Base-by-base conservation (phyloP, 1,140 invertebrate species). In the Pachyrhynchus sulphureomaculatus region DNA sequence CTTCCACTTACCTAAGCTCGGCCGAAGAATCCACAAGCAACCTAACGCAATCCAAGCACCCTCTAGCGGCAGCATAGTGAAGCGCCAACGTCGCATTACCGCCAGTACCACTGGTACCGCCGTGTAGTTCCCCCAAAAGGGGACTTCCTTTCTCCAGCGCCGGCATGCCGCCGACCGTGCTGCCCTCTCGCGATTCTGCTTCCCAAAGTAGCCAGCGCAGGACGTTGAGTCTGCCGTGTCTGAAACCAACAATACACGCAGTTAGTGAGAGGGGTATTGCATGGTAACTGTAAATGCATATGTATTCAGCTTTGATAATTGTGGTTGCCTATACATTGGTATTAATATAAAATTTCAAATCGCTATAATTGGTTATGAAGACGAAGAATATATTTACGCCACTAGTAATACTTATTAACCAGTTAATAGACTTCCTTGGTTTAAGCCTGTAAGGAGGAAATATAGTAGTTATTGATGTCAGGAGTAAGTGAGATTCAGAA, bases 31-130 rank as follows among this genome's bases (percentile, higher is more conserved):
- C 87, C 10, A 91, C 84, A 10, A 94, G 80, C 10, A 93, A 79
- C 68, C 89, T 83, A 54, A 93, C 90, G 73, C 89, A 91, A 72
- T 92, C 89, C 41, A 92, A 80, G 72, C 90, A 92, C 36, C 91
- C 91, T 58, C 90, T 80, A 42, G 90, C 89, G 17, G 89, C 89
- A 1, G 91, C 91, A 77, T 93, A 93, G 75, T 93, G 91, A 42
- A 94, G 80, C 54, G 91, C 90, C 55, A 93, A 79, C 33, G 89
- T 88, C 23, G 81, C 81, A 62, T 79, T 82, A 4, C 59, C 59
- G 13, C 36, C 39, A n/a, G 47, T 13, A 26, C 24, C 24, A 8
- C 24, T 8, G 10, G 45, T 12, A 21, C 56, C 56, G 5, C 36
- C 13, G 15, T 59, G 56, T 4, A 33, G 53, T 75, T 76, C 58